Evolutionary conservation across 2,888 invertebrate species (phyloP).

Genomic region (Dicyrtomina minuta): DNA sequence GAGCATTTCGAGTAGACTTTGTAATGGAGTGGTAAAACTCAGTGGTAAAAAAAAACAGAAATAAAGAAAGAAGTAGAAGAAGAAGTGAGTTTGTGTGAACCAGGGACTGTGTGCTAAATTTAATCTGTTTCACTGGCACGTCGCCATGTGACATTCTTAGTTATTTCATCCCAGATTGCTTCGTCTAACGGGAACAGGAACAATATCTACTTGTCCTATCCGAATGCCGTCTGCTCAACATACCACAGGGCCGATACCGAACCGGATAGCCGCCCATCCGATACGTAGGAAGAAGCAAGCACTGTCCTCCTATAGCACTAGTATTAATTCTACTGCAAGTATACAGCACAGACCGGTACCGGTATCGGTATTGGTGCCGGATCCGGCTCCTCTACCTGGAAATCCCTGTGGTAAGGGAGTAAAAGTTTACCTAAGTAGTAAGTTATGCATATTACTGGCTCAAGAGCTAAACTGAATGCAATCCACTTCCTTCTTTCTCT

Average conservation of each 20-base stretch:
- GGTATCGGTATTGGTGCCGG: no score
- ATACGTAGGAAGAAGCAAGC: no score
- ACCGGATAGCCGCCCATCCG: no score
- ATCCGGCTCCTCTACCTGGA: no score
- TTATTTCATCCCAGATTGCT: conserved; percentile 18
- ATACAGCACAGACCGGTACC: no score
- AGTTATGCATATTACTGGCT: no score
- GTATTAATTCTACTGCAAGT: no score
- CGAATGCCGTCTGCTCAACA: not conserved
- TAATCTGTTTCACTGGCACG: conserved; percentile 28
- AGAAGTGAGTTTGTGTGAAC: not conserved
- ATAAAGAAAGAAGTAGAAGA: not conserved
- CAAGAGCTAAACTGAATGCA: no score
- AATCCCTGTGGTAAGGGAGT: no score
- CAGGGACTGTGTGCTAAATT: conserved; percentile 30
- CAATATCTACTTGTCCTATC: conserved; percentile 16
- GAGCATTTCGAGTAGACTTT: not conserved
- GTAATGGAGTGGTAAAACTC: not conserved
- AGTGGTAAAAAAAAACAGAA: not conserved
- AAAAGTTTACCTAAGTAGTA: no score
- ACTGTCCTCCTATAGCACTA: no score
- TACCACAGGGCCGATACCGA: not conserved
- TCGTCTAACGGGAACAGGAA: conserved; percentile 9
- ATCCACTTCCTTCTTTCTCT: no score
- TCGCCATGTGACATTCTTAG: conserved; percentile 27